Evolutionary conservation across 2,888 invertebrate genomes (phyloP), one percentile per base, ranked within the genome.

Genomic region (Eupeodes luniger): DNA sequence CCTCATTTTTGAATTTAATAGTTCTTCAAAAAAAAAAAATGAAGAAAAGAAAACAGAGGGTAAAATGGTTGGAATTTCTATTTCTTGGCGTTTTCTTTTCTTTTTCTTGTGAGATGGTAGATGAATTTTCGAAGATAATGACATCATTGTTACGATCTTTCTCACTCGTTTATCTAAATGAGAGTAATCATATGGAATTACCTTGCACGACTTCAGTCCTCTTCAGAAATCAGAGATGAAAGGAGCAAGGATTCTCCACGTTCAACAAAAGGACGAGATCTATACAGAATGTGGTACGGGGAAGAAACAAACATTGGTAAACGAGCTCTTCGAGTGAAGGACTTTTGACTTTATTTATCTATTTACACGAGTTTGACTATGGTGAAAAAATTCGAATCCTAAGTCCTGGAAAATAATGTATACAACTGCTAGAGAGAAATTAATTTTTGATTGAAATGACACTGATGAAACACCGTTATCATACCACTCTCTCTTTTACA

Each of bases 131-230:
- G 67, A 61, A 80, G 75, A 87, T 87, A 87, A 87, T 87, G 72
- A 75, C 86, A 87, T 87, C 86, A 87, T 80, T 83, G 70, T 87
- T 83, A 83, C 86, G 79, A 87, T 87, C 79, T 79, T 75, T 83
- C 59, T 70, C 86, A 83, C 79, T 83, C 83, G 86, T 83, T 87
- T 87, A 87, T 79, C 79, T 75, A 80, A 87, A 87, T 83, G 83
- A 83, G 76, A 79, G 86, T 83, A 87, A 83, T 87, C 86, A 87
- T 87, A 87, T 87, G 69, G 76, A 87, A 87, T 87, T 87, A 79
- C 86, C 76, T 75, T 66, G 64, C 72, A 79, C 57, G 86, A 83
- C 74, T 75, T 70, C 64, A 36, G 61, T 59, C 70, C 79, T 67
- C 40, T 1, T 9, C 40, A 27, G 40, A 40, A 40, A 40, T 40